Evolutionary conservation across 1,140 invertebrate species (phyloP), one percentile per base, ranked within the genome.

Genomic region (Belonocnema kinseyi): DNA sequence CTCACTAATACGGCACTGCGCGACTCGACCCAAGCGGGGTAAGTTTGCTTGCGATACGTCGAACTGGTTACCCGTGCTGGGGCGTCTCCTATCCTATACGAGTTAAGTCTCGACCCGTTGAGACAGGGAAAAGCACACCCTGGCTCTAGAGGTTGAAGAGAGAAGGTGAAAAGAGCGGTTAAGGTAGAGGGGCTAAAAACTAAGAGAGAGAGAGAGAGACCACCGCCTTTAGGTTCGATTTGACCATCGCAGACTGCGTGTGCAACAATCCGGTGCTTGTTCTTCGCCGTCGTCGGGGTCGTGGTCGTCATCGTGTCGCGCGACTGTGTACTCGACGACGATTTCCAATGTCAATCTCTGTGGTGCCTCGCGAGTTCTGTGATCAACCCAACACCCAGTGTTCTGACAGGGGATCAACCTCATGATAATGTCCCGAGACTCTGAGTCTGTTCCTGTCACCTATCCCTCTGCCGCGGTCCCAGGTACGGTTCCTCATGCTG

Each of bases 11-110:
- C 88, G 88, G 88, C 84, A 88, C 87, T 88, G 88, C 83, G 86
- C 87, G 88, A 88, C 82, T 86, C 82, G 84, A 81, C 81, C 82
- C 82, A 84, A 88, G 87, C 85, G 80, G 84, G 87, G 86, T 84
- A 84, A 86, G 80, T 80, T 83, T 82, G 84, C 85, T 88, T 83
- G 85, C 83, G 83, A 86, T 88, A 89, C 85, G 87, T 89, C 88
- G 85, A 89, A 88, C 85, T 82, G 84, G 86, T 81, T 84, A 85
- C 83, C 85, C 83, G 86, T 83, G 88, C 89, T 86, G 88, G 89
- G 89, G 89, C 89, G 89, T 89, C 89, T 89, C 88, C 88, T 89
- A 79, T 71, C 81, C 77, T 72, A 75, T 78, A 77, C 74, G 19
- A 80, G 75, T 70, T 58, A 74, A 58, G 72, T 61, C 72, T 72